Evolutionary conservation across 2,797 vertebrate species (phyloP), one percentile per base, ranked within the genome.

Genomic region (Gallinago solitaria): DNA sequence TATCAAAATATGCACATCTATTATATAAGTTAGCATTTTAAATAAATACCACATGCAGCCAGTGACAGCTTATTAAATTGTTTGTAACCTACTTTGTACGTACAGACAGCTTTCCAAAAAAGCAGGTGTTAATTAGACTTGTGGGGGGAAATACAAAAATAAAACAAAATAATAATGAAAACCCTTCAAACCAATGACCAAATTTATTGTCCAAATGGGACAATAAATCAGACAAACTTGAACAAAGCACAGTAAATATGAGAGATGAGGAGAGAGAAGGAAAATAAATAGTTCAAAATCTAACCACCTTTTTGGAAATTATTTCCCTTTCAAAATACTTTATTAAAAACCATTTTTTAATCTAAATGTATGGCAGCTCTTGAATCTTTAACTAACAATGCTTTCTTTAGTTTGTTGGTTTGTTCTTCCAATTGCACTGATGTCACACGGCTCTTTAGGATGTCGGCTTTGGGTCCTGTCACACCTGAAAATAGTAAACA

Each of bases 141-240:
- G 48, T 33, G 39, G 9, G 35, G 56, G 27, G n/a, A 90, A 65
- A 91, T 30, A 16, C 2, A 83, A 83, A 90, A 91, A 64, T 70
- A 64, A 89, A 95, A 17, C 53, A 91, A 84, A 90, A 89, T 60
- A 64, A 63, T 63, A 83, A 77, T 60, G 47, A 94, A 89, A 89
- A 30, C 9, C 5, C 12, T 83, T 90, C 73, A 87, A 93, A 87
- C 7, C 37, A 82, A 47, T 69, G 51, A 59, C 71, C 35, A 75
- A 4, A 64, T 77, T 91, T 88, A 81, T 81, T 90, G 54, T 71
- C 48, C 69, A 75, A 63, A 41, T 1, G 45, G 61, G 41, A 74
- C 53, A 70, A 27, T 57, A 68, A 90, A 87, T 96, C 50, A 87
- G 67, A 73, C 67, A 90, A 95, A 43, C 12, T 47, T 2, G 2